A percentile compares a stretch with the other conserved stretches of the same genome.
Evolutionary conservation across 2,113 vertebrate genomes (phyloP).

Genomic region (Oriolus oriolus): DNA sequence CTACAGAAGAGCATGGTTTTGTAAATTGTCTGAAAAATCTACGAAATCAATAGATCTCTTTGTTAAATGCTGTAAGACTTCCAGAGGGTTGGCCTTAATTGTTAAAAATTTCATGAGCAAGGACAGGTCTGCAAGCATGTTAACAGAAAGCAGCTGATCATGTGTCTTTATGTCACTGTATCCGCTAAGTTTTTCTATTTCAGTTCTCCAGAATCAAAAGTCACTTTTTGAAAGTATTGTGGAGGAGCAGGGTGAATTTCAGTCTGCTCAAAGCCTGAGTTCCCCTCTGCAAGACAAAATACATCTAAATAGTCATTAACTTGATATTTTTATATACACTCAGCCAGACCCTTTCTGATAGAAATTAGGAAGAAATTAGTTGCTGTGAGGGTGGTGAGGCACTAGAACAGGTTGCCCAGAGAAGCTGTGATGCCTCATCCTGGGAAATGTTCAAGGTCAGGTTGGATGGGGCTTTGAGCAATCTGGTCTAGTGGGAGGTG

Average conservation of each 20-base stretch:
- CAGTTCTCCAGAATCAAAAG: background rate
- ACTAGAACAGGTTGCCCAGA: background rate
- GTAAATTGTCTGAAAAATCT: background rate
- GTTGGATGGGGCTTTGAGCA: background rate
- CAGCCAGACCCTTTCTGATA: background rate
- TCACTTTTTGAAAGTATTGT: background rate
- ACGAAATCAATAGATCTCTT: background rate
- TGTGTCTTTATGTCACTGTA: background rate
- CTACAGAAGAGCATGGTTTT: background rate
- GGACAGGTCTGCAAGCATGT: background rate
- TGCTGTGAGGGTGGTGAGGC: background rate
- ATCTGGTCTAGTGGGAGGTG: background rate
- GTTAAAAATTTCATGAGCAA: background rate
- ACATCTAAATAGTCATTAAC: background rate
- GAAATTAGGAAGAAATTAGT: background rate
- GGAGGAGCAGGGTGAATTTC: background rate
- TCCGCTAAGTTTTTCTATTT: background rate
- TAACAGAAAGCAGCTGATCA: background rate
- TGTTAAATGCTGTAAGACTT: background rate
- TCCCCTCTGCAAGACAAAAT: background rate
- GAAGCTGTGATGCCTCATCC: background rate
- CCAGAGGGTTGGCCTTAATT: background rate
- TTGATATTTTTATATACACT: background rate
- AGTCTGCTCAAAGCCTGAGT: background rate
- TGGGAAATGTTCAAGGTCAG: background rate